Conservation (phyloP, 2,797 vertebrate genomes). For the Huso huso region DNA sequence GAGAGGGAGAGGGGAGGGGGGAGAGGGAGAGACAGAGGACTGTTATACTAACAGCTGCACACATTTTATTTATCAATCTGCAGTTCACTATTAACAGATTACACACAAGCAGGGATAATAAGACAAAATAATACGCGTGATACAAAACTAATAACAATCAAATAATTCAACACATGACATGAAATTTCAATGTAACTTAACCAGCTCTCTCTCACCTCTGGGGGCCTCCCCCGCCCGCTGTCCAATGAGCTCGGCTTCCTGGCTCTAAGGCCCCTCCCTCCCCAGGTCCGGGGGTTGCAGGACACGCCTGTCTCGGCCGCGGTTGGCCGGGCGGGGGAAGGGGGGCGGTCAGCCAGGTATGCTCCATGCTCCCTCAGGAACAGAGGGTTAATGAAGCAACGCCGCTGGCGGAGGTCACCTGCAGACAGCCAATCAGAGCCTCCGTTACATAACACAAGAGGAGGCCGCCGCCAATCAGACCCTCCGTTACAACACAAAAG, state of each 20-base stretch:
- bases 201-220: constrained; percentile 26
- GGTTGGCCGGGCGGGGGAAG: constrained; percentile 32
- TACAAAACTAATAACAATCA: too few species aligned
- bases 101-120: too few species aligned
- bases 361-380: constrained; percentile 68
- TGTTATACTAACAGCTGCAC: too few species aligned
- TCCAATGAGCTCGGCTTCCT: constrained; percentile 47
- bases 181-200: too few species aligned
- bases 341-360: constrained; percentile 55
- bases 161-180: too few species aligned
- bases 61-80: too few species aligned
- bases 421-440: constrained; percentile 13
- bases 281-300: constrained; percentile 55
- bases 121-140: too few species aligned
- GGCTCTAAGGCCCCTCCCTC: constrained; percentile 55
- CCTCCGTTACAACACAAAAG: too few species aligned
- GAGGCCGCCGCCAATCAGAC: too few species aligned
- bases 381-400: constrained; percentile 70
- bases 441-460: not conserved
- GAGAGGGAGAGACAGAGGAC: too few species aligned
- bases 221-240: constrained; percentile 9
- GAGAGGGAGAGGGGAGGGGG: too few species aligned
- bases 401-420: constrained; percentile 51
- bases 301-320: constrained; percentile 44
- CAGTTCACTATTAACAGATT: too few species aligned